Percentiles rank a stretch among this genome's conserved stretches.
phyloP scores from a whole-genome alignment of 2,113 vertebrate genomes.

The Natator depressus region DNA sequence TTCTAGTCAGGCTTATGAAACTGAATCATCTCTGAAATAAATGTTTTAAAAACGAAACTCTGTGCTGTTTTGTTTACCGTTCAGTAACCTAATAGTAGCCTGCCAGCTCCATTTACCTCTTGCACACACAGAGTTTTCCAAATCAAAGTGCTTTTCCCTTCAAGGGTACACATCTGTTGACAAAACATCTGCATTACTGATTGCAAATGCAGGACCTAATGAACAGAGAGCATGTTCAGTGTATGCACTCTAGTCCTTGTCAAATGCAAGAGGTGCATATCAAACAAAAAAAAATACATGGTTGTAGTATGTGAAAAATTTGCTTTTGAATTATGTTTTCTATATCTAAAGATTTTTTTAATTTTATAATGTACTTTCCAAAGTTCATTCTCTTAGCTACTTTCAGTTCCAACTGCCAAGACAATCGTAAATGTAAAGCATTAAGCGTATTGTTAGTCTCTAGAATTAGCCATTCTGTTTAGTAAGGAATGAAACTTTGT shows the following conservation, averaged over 20 bases:
- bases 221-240: background rate
- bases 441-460: accelerated
- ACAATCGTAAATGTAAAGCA: background rate
- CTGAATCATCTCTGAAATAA: background rate
- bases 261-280: background rate
- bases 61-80: background rate
- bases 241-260: background rate
- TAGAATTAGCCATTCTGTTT: background rate
- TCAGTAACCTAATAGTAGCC: background rate
- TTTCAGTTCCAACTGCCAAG: background rate
- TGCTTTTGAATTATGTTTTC: background rate
- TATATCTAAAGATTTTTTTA: background rate
- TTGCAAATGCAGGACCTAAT: background rate
- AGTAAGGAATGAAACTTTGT: background rate
- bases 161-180: background rate
- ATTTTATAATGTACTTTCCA: background rate
- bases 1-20: background rate
- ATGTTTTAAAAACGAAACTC: background rate
- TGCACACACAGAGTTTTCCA: background rate
- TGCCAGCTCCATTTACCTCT: background rate
- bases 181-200: background rate
- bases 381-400: background rate
- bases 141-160: background rate
- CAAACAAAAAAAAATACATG: background rate
- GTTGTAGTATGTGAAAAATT: background rate